Evolutionary conservation across 2,113 vertebrate species (phyloP), one percentile per base, ranked within the genome.

Genomic region (Carassius auratus): DNA sequence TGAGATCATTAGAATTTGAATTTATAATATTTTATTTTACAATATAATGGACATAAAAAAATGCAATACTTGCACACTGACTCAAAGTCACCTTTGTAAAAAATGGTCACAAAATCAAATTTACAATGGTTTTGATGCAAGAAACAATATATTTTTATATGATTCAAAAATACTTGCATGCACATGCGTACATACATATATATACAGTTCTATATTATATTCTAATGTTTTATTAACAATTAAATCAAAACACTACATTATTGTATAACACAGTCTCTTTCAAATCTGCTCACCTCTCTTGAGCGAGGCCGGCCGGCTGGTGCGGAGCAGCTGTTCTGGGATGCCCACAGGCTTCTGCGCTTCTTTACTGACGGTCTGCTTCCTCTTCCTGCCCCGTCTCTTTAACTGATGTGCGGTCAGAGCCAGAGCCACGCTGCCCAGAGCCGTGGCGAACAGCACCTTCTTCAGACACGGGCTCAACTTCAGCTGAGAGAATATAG

Each of bases 371-470:
- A 94, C 90, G 0, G 87, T 92, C 90, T 97, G 97, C 83, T 97
- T 99, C 93, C 97, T 95, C 79, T 97, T 96, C 38, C 97, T 94
- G 1, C 97, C 96, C 0, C 98, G 95, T 1, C 98, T 93, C 90
- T 99, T 99, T 71, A 99, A 92, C 90, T 99, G 98, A 81, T 99
- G 98, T 21, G 98, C 98, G 0, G 98, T 97, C 21, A 99, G 94
- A 36, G 97, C 97, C 93, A 99, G 90, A 0, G 97, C 97, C 0
- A 99, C 97, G 0, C 97, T 98, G 36, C 98, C 98, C 1, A 99
- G 95, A 0, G 98, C 97, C 0, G 98, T 99, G 77, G 98, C 98
- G 80, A 99, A 97, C 76, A 99, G 94, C 85, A 99, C 97, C 91
- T 97, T 99, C 90, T 98, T 97, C 76, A 99, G 94, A 92, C 94